Conservation (phyloP, 2,797 vertebrate genomes). For the Threskiornis aethiopicus region DNA sequence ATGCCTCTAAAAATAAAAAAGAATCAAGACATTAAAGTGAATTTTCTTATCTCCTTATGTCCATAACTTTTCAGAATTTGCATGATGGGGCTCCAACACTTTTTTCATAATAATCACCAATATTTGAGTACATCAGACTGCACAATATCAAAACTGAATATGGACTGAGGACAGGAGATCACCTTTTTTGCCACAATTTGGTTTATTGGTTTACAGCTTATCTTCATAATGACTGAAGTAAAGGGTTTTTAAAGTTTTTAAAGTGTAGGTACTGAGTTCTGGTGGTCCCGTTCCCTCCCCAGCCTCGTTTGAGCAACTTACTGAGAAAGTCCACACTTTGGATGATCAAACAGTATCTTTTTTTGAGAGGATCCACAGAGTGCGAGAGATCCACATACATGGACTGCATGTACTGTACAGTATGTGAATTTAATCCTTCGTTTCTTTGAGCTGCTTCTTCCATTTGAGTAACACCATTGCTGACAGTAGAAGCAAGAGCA, state of each 20-base stretch:
- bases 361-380: background rate
- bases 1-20: background rate
- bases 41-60: background rate
- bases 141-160: background rate
- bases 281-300: background rate
- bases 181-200: background rate
- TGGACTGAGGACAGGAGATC: background rate
- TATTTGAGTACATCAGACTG: background rate
- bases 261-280: background rate
- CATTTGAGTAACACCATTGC: background rate
- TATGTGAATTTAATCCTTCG: background rate
- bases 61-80: background rate
- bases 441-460: background rate
- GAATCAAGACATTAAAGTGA: background rate
- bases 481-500: background rate
- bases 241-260: background rate
- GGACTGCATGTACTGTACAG: no score
- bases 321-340: background rate
- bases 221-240: background rate
- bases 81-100: background rate
- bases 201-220: background rate
- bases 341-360: background rate
- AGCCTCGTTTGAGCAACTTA: background rate
- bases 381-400: background rate
- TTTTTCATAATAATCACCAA: background rate